phyloP scores from a whole-genome alignment of 2,888 invertebrate species.

The Stratiomys singularior region DNA sequence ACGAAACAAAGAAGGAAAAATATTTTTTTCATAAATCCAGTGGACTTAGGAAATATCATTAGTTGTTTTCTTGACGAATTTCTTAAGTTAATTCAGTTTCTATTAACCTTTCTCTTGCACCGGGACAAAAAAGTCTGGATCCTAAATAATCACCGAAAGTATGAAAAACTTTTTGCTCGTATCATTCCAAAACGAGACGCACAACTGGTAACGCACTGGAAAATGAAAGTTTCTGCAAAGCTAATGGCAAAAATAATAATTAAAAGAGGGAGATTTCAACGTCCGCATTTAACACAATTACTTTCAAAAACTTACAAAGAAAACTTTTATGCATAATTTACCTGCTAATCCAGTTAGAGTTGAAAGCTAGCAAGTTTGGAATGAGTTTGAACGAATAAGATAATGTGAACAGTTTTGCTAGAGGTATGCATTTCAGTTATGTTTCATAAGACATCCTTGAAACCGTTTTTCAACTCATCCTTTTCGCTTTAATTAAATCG shows the following conservation, averaged over 20 bases:
- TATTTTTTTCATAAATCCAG: conserved; percentile 23
- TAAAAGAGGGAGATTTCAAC: conserved; percentile 34
- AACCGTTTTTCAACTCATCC: too few species aligned
- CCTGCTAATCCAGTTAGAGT: conserved; percentile 35
- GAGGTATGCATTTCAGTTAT: neutral
- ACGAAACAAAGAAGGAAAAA: neutral
- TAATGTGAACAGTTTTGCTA: neutral
- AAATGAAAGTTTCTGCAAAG: conserved; percentile 19
- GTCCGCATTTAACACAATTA: conserved; percentile 34
- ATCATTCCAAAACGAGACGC: neutral
- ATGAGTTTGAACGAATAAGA: conserved; percentile 1
- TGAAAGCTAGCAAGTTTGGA: conserved; percentile 13
- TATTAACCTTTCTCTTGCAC: conserved; percentile 24
- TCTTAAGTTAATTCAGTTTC: conserved; percentile 38
- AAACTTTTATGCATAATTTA: conserved; percentile 42
- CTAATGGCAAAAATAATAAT: conserved; percentile 38
- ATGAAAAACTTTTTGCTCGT: conserved; percentile 9
- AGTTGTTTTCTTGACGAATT: conserved; percentile 21
- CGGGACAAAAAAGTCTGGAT: neutral
- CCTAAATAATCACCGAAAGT: conserved; percentile 3
- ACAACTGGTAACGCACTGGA: conserved; percentile 32
- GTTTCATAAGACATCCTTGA: neutral
- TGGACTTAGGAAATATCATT: conserved; percentile 25
- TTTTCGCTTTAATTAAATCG: too few species aligned
- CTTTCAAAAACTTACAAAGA: conserved; percentile 29